These are phyloP conservation scores for Eonycteris spelaea DNA, from an alignment of 2,113 vertebrate species.

Conservation along the genomic window DNA sequence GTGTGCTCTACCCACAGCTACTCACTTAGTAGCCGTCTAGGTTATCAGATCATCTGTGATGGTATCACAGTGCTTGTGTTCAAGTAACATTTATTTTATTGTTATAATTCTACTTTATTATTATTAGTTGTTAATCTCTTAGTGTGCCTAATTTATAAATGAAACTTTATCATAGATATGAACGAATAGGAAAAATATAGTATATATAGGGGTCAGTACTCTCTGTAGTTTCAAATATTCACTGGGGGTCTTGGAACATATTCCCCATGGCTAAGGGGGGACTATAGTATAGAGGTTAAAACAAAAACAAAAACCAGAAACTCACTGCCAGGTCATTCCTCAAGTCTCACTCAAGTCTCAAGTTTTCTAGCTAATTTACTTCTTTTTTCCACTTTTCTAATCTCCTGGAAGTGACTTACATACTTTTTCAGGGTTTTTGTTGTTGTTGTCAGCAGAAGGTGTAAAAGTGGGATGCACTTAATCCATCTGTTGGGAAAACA, in stretches of 20 bases:
- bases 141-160: background rate
- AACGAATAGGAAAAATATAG: background rate
- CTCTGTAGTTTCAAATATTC: background rate
- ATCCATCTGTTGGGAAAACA: background rate
- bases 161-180: background rate
- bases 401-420: background rate
- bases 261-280: background rate
- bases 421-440: background rate
- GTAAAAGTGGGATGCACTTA: background rate
- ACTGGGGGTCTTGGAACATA: background rate
- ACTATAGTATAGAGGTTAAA: background rate
- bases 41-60: background rate
- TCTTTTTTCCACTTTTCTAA: background rate
- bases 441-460: background rate
- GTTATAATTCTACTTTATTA: background rate
- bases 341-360: background rate
- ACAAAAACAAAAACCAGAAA: no score
- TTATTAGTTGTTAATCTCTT: background rate
- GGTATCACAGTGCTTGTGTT: background rate
- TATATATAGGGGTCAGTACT: background rate
- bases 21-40: background rate
- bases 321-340: background rate
- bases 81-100: background rate
- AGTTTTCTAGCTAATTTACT: background rate
- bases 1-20: background rate